Conservation (phyloP, 2,888 invertebrate species). For the Drosophila stalkeri region DNA sequence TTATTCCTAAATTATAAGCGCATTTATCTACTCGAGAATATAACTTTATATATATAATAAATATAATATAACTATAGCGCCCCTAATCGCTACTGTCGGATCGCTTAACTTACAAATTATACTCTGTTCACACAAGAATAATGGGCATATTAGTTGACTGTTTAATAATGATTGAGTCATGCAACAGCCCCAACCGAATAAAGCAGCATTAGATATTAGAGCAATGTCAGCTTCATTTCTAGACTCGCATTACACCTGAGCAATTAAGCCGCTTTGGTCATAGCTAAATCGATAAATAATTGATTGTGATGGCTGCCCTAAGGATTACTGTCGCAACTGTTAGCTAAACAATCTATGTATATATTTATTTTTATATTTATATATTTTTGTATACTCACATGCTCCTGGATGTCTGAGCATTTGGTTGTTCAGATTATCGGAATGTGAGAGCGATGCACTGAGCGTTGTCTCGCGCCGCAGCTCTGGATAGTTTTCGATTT, state of each 20-base stretch:
- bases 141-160: neutral
- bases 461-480: conserved; percentile 82
- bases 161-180: too few relatives aligned
- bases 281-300: neutral
- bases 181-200: too few relatives aligned
- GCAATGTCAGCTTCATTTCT: too few relatives aligned
- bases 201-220: too few relatives aligned
- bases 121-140: neutral
- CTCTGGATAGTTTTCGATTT: conserved; percentile 84
- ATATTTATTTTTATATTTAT: neutral
- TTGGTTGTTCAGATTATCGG: conserved; percentile 84
- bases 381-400: conserved; percentile 58
- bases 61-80: too few relatives aligned
- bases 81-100: too few relatives aligned
- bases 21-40: too few relatives aligned
- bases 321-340: neutral
- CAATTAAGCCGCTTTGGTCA: neutral
- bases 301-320: neutral
- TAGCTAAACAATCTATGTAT: neutral
- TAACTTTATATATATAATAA: too few relatives aligned
- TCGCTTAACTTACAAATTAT: too few relatives aligned
- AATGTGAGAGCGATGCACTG: conserved; percentile 81
- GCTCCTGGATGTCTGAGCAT: conserved; percentile 83
- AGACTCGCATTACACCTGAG: neutral
- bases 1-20: too few relatives aligned